Conservation (phyloP, 2,113 vertebrate species). For the Apus apus region DNA sequence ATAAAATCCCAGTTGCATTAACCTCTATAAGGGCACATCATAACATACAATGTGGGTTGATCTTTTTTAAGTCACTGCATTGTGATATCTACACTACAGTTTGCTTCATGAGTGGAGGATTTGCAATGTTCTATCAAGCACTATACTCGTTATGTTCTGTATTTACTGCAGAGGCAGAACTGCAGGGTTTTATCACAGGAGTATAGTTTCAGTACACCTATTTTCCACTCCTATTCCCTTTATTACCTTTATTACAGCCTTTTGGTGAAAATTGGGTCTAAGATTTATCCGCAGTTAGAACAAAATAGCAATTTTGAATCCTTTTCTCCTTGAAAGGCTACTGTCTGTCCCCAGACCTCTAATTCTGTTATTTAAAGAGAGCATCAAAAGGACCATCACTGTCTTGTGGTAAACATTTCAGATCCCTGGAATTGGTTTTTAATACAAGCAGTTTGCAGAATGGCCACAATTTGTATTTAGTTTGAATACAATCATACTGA, state of each 20-base stretch:
- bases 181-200: background rate
- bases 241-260: conserved; percentile 11
- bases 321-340: background rate
- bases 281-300: background rate
- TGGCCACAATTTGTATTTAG: background rate
- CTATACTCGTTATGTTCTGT: background rate
- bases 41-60: background rate
- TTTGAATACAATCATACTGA: background rate
- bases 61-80: background rate
- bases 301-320: background rate
- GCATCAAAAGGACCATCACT: background rate
- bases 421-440: background rate
- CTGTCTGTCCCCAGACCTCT: background rate
- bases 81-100: background rate
- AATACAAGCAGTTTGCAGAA: background rate
- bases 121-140: background rate
- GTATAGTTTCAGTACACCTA: background rate
- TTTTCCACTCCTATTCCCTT: background rate
- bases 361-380: background rate
- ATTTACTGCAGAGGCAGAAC: background rate
- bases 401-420: conserved; percentile 5
- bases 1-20: background rate
- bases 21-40: background rate
- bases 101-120: background rate
- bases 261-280: background rate